Base-by-base conservation (phyloP, 2,113 vertebrate genomes). In the Trochalopteron elliotii region DNA sequence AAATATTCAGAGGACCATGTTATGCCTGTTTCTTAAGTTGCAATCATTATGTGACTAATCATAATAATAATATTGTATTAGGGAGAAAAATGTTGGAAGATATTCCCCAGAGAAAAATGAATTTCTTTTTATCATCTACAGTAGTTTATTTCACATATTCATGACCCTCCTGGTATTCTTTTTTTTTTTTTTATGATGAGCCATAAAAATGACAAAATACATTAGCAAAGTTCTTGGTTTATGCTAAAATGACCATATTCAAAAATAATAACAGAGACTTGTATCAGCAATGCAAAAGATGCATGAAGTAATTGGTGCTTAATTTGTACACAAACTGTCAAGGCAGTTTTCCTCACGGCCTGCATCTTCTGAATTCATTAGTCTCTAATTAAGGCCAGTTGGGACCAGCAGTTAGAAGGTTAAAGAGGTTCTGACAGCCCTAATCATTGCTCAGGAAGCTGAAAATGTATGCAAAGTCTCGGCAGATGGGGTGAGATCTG, bases 401-500 rank as follows among this genome's bases (percentile, higher is more conserved):
- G 99, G 99, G 99, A 99, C 98, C 98, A 99, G 98, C 99, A 99
- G 99, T 99, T 99, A 99, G 99, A 99, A 99, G 99, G 98, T 99
- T 99, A 99, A 99, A 99, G 99, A 99, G 99, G 98, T 99, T 99
- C 98, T 99, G 99, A 99, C 99, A 99, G 98, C 98, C 98, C 98
- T 99, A 99, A 99, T 99, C 98, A 99, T 99, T 98, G 98, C 98
- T 98, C 98, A 99, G 98, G 98, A 99, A 99, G 98, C 98, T 99
- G 98, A 99, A 99, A 99, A 99, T 99, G 98, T 98, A 99, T 98
- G 98, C 98, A 97, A 98, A 98, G 98, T 98, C 98, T 96, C 98
- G 97, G 98, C 99, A 99, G 99, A 99, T 99, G 99, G 99, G 98
- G 98, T 98, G 99, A 98, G 98, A 98, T 97, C 96, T 89, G 97